Evolutionary conservation across 2,113 vertebrate genomes (phyloP).

Genomic region (Cheirogaleus medius): DNA sequence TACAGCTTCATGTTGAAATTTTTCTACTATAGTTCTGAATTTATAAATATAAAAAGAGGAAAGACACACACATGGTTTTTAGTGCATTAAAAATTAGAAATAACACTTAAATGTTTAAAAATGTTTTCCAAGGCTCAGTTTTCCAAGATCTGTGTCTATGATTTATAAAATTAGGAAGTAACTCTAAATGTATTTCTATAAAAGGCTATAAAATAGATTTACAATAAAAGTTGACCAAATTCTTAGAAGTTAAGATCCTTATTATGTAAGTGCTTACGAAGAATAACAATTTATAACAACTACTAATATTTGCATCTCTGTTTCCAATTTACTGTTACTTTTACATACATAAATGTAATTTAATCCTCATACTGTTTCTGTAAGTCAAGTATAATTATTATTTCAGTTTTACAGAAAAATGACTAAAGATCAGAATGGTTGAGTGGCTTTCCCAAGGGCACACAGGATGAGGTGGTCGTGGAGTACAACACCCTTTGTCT

Average conservation of each 20-base stretch:
- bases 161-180: neutral
- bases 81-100: constrained; percentile 6
- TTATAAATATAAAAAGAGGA: neutral
- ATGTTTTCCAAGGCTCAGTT: neutral
- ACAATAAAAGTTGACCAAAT: neutral
- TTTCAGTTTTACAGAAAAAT: neutral
- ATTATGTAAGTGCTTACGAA: neutral
- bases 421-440: neutral
- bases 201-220: neutral
- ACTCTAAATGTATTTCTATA: neutral
- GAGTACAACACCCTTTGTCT: too few species aligned
- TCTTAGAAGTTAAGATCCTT: neutral
- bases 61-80: neutral
- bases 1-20: neutral
- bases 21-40: neutral
- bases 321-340: constrained; percentile 16
- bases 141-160: neutral
- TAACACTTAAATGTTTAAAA: neutral
- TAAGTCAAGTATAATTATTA: neutral
- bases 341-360: neutral
- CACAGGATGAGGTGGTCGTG: neutral
- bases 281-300: neutral
- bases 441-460: neutral
- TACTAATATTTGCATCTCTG: neutral
- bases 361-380: neutral